Base-by-base conservation (phyloP, 2,888 invertebrate species). In the Amphiduros pacificus region DNA sequence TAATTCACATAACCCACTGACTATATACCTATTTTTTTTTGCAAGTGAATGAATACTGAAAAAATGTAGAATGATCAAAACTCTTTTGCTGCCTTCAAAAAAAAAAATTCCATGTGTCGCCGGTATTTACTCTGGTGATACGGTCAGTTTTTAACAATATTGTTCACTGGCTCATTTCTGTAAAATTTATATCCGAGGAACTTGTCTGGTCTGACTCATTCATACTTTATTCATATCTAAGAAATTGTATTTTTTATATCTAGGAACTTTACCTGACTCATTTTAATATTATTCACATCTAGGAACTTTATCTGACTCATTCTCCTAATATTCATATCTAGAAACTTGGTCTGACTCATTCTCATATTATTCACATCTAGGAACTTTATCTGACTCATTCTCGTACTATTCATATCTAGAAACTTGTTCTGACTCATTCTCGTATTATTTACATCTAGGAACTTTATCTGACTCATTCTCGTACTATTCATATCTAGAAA, bases 241-340 rank as follows among this genome's bases (percentile, higher is more conserved):
- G 67, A 63, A 26, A 26, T 71, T 32, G 71, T 36, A 36, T 36
- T 36, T n/a, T n/a, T n/a, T n/a, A n/a, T n/a, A n/a, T n/a, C n/a
- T n/a, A n/a, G n/a, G n/a, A n/a, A n/a, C n/a, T n/a, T n/a, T n/a
- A n/a, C n/a, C 17, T 36, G 9, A 36, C 36, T 36, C 9, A 36
- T 9, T 36, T 36, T 36, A 11, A 9, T 53, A 55, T 40, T 6
- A 20, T 22, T 29, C 48, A 6, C n/a, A 51, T 66, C 9, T 53
- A 71, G 71, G 67, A 63, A 26, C 26, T 71, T 32, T 69, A 71
- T 54, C 49, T 70, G 5, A 68, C 65, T 52, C 71, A 71, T 55
- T 53, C 60, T 22, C 56, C 63, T 52, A 70, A 71, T 55, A 68
- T 63, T 20, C 66, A 68, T 27, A 71, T 71, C 31, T 66, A 68